A percentile compares a stretch with the other conserved stretches of the same genome.
phyloP scores from a whole-genome alignment of 1,140 invertebrate genomes.

The Matsumurasca onukii region DNA sequence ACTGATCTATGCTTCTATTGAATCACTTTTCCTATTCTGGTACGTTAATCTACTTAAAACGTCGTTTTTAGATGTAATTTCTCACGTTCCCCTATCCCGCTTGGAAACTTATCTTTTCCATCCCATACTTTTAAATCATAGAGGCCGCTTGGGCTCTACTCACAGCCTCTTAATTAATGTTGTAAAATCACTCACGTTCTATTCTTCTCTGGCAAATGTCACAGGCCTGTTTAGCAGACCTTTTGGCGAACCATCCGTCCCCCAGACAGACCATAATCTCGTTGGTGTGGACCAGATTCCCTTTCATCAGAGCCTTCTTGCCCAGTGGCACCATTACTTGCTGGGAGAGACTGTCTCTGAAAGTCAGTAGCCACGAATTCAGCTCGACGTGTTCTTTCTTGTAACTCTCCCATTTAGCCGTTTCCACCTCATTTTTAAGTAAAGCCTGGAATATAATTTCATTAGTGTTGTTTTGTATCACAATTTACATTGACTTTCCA shows the following conservation, averaged over 20 bases:
- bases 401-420: conserved; percentile 32
- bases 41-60: too few species aligned
- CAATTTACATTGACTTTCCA: too few species aligned
- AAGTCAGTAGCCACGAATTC: conserved; percentile 29
- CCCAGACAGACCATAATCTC: conserved; percentile 67
- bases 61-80: too few species aligned
- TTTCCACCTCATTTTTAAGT: conserved; percentile 24
- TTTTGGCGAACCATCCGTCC: conserved; percentile 70
- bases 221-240: conserved; percentile 62
- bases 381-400: conserved; percentile 37
- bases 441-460: conserved; percentile 30
- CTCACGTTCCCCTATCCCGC: too few species aligned
- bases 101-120: too few species aligned
- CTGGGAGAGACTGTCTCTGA: conserved; percentile 44
- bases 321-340: conserved; percentile 64
- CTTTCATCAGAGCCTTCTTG: conserved; percentile 64
- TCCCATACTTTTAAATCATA: too few species aligned
- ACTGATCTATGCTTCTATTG: too few species aligned
- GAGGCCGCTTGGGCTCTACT: too few species aligned
- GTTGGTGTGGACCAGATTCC: conserved; percentile 69
- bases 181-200: conserved; percentile 55
- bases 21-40: too few species aligned
- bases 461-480: too few species aligned
- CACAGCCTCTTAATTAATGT: too few species aligned
- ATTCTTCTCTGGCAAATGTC: conserved; percentile 62